Evolutionary conservation across 2,888 invertebrate genomes (phyloP), one percentile per base, ranked within the genome.

Genomic region (Achlya flavicornis): DNA sequence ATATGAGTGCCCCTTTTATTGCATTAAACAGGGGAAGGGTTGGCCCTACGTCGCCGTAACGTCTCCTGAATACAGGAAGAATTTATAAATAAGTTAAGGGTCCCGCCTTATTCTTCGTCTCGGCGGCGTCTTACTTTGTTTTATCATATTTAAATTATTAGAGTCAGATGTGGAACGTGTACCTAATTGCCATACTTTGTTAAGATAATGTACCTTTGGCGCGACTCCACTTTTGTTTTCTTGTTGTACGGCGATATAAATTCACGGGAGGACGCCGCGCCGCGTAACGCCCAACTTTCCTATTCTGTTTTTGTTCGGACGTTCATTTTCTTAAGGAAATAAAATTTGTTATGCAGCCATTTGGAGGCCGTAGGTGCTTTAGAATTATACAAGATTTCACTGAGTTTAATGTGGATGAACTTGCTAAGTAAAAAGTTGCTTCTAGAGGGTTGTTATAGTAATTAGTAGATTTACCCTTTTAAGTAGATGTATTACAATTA

Each of bases 121-220:
- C 84, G 35, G 35, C 35, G 68, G 80, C 88, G 84, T 88, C 89
- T 87, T 84, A 90, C 90, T 91, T 91, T 92, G 93, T 93, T 93
- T 92, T 93, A 93, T 93, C 93, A 93, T 93, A 93, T 93, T 93
- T 93, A 93, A 93, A 93, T 93, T 93, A 93, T 93, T 92, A 90
- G 88, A 93, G 93, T 93, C 90, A 93, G 92, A 93, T 93, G 93
- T 93, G 90, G 92, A 93, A 93, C 93, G 93, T 93, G 93, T 93
- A 93, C 92, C 89, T 93, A 93, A 93, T 93, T 93, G 93, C 93
- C 87, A 90, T 93, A 93, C 93, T 93, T 93, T 93, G 92, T 93
- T 92, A 92, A 93, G 93, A 93, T 93, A 93, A 93, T 93, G 93
- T 93, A 93, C 93, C 93, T 93, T 89, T 90, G 93, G 92, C 91